A percentile compares a stretch with the other conserved stretches of the same genome.
These are phyloP conservation scores for Sycobia sp. DNA, from an alignment of 1,140 invertebrate genomes.

Conservation along the genomic window DNA sequence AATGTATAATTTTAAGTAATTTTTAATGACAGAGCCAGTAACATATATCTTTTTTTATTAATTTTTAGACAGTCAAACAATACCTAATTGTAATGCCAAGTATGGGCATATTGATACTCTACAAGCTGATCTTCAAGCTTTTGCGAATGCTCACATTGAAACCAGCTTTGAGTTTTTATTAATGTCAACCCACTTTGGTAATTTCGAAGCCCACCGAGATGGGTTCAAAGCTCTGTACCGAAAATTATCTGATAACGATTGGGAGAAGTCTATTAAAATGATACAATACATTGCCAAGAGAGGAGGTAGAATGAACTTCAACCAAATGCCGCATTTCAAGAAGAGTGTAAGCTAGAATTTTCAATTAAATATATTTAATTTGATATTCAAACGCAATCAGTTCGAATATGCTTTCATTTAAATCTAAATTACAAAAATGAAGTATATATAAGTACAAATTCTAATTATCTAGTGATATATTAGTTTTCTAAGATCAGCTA, in stretches of 20 bases:
- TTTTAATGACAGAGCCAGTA: no score
- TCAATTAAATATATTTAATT: background rate
- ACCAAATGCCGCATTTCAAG: conserved; percentile 47
- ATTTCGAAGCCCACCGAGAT: conserved; percentile 74
- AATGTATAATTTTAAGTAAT: no score
- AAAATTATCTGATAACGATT: conserved; percentile 74
- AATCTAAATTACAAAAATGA: no score
- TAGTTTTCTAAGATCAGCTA: no score
- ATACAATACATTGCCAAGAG: conserved; percentile 78
- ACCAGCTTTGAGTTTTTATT: conserved; percentile 76
- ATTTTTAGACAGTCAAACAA: conserved; percentile 42
- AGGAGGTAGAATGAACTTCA: conserved; percentile 66
- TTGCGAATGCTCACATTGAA: conserved; percentile 69
- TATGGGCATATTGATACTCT: conserved; percentile 67
- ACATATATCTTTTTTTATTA: no score
- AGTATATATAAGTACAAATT: no score
- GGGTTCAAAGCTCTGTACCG: conserved; percentile 79
- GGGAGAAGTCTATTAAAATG: conserved; percentile 74
- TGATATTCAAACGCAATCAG: no score
- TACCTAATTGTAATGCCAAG: conserved; percentile 69
- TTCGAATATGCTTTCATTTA: no score
- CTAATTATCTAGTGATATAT: no score
- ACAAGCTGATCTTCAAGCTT: conserved; percentile 63
- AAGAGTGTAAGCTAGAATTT: conserved; percentile 39
- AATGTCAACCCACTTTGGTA: conserved; percentile 77